These are phyloP conservation scores for Leptodactylus fuscus DNA, from an alignment of 2,113 vertebrate genomes.

Conservation along the genomic window DNA sequence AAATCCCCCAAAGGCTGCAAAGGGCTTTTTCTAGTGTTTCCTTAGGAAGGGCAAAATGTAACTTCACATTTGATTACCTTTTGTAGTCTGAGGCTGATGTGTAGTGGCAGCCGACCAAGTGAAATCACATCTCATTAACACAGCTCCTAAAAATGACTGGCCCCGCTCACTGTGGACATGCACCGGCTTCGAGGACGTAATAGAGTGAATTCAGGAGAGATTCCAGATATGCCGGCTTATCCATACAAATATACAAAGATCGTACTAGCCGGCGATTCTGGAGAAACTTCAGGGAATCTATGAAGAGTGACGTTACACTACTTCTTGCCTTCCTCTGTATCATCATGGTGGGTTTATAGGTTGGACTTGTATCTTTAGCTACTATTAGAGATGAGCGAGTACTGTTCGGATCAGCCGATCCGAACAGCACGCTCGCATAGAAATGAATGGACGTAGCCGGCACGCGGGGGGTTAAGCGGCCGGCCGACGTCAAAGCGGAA, in stretches of 20 bases:
- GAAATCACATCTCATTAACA: conserved; percentile 46
- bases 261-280: background rate
- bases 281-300: background rate
- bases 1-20: conserved; percentile 35
- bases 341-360: no score
- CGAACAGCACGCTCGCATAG: no score
- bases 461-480: no score
- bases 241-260: background rate
- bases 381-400: no score
- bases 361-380: no score
- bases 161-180: background rate
- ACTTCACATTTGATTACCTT: conserved; percentile 53
- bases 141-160: background rate
- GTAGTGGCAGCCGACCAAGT: conserved; percentile 18
- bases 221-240: background rate
- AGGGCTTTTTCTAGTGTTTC: conserved; percentile 50
- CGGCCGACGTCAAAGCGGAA: no score
- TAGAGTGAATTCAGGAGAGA: conserved; percentile 12
- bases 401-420: no score
- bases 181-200: background rate
- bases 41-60: conserved; percentile 19
- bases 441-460: no score
- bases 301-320: background rate
- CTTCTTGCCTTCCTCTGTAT: no score
- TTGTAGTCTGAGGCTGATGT: conserved; percentile 39